These are phyloP conservation scores for Lepidurus packardi DNA, from an alignment of 1,140 invertebrate species.

Conservation along the genomic window DNA sequence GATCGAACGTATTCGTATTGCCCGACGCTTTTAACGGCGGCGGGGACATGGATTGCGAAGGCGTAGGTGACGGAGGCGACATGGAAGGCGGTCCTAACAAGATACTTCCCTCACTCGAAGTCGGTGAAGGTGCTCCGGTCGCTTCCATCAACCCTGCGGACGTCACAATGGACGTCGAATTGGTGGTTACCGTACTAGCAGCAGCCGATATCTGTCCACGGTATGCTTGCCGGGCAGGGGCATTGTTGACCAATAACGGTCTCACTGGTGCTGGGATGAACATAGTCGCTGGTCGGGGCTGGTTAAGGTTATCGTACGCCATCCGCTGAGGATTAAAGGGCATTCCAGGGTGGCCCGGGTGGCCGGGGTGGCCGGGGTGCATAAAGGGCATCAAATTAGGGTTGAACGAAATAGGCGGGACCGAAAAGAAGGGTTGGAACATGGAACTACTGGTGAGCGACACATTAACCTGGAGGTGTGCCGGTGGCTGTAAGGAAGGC, in stretches of 20 bases:
- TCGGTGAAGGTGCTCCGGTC: constrained; percentile 28
- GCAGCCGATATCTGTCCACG: not conserved
- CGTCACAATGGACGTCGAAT: not conserved
- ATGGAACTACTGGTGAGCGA: not conserved
- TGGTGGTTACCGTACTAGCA: not conserved
- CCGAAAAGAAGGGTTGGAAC: not conserved
- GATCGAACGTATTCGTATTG: not conserved
- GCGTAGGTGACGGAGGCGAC: constrained; percentile 30
- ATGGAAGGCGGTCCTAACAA: constrained; percentile 29
- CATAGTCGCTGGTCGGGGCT: not conserved
- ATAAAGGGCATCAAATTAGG: not conserved
- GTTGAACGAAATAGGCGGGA: not conserved
- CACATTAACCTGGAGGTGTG: not conserved
- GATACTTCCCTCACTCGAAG: constrained; percentile 32
- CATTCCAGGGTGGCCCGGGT: not conserved
- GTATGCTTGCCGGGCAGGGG: not conserved
- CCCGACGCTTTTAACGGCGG: not conserved
- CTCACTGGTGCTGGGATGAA: not conserved
- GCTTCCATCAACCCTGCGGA: not conserved
- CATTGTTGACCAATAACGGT: not conserved
- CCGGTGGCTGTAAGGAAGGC: constrained; percentile 22
- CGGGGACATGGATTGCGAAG: constrained; percentile 11
- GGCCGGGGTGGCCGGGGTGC: not conserved
- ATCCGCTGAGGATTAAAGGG: not conserved
- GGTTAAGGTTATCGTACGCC: not conserved